A percentile compares a stretch with the other conserved stretches of the same genome.
Evolutionary conservation across 1,140 invertebrate genomes (phyloP).

Genomic region (Thrips palmi): DNA sequence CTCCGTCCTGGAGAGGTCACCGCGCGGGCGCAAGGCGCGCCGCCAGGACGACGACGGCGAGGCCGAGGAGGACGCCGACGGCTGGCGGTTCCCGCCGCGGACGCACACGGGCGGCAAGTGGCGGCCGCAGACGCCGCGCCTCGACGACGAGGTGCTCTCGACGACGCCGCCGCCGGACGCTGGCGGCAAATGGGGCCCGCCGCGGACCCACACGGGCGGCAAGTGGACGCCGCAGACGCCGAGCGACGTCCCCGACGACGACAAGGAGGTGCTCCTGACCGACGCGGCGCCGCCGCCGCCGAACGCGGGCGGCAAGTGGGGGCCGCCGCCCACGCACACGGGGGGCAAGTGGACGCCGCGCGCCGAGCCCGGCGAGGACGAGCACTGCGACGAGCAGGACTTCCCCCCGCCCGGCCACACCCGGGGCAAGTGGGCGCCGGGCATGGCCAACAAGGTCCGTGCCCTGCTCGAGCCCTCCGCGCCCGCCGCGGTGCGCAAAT

Average conservation of each 20-base stretch:
- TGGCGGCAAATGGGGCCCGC: slow-evolving; percentile 19
- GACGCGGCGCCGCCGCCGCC: slow-evolving; percentile 20
- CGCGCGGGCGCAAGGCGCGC: slow-evolving; percentile 16
- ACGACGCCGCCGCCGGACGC: slow-evolving; percentile 17
- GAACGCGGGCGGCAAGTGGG: slow-evolving; percentile 12
- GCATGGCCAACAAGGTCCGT: slow-evolving; percentile 2
- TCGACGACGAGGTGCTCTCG: slow-evolving; percentile 20
- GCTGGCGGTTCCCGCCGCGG: slow-evolving; percentile 27
- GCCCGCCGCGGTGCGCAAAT: slow-evolving; percentile 24
- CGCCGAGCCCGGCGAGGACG: not conserved
- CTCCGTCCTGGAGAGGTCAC: not conserved
- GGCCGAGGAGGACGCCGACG: slow-evolving; percentile 37
- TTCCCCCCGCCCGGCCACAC: slow-evolving; percentile 44
- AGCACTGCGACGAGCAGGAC: not conserved
- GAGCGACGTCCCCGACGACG: slow-evolving; percentile 4
- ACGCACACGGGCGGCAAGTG: slow-evolving; percentile 57
- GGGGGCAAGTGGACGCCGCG: slow-evolving; percentile 30
- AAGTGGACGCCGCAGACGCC: slow-evolving; percentile 41
- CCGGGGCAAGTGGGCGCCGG: slow-evolving; percentile 58
- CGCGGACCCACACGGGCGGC: slow-evolving; percentile 30
- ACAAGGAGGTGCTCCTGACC: not conserved
- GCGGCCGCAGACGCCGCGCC: slow-evolving; percentile 25
- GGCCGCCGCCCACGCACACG: slow-evolving; percentile 27
- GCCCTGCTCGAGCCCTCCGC: slow-evolving; percentile 15
- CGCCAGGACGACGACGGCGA: slow-evolving; percentile 31